Percentiles rank a stretch among this genome's conserved stretches.
Conservation (phyloP, 2,888 invertebrate genomes). For the Scaeva pyrastri region DNA sequence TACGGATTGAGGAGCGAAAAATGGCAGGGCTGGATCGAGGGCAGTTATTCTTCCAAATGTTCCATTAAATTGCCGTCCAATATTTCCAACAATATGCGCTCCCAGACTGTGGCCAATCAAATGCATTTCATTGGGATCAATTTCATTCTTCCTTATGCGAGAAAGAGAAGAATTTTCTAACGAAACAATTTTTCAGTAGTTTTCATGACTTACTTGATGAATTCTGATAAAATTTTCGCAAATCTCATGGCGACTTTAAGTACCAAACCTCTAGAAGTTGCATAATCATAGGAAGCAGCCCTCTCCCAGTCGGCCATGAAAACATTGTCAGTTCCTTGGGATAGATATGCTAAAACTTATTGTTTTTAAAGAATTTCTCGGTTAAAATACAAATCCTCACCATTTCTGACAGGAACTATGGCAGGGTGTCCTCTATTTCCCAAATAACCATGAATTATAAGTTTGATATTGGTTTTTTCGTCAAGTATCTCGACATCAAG, state of each 20-base stretch:
- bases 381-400: slow-evolving; percentile 17
- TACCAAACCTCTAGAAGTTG: slow-evolving; percentile 79
- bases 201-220: slow-evolving; percentile 32
- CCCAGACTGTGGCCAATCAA: slow-evolving; percentile 83
- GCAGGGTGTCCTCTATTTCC: slow-evolving; percentile 80
- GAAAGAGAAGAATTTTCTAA: not conserved
- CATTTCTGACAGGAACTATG: slow-evolving; percentile 78
- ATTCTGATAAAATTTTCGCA: slow-evolving; percentile 77
- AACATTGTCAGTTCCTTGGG: slow-evolving; percentile 80
- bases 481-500: slow-evolving; percentile 42
- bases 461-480: slow-evolving; percentile 78
- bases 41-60: slow-evolving; percentile 81
- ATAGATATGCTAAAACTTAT: slow-evolving; percentile 79
- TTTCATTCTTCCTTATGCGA: slow-evolving; percentile 77
- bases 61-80: slow-evolving; percentile 81
- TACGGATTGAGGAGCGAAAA: slow-evolving; percentile 79
- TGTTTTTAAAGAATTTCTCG: too few relatives aligned
- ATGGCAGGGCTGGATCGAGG: slow-evolving; percentile 83
- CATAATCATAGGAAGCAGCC: slow-evolving; percentile 80
- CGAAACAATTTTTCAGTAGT: too few relatives aligned
- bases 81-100: slow-evolving; percentile 81
- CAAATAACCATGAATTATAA: slow-evolving; percentile 82
- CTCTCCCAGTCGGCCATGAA: slow-evolving; percentile 82
- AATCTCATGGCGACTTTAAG: slow-evolving; percentile 78
- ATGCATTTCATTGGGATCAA: slow-evolving; percentile 78